Percentiles rank a stretch among this genome's conserved stretches.
Conservation (phyloP, 2,797 vertebrate species). For the Rhynchonycteris naso region DNA sequence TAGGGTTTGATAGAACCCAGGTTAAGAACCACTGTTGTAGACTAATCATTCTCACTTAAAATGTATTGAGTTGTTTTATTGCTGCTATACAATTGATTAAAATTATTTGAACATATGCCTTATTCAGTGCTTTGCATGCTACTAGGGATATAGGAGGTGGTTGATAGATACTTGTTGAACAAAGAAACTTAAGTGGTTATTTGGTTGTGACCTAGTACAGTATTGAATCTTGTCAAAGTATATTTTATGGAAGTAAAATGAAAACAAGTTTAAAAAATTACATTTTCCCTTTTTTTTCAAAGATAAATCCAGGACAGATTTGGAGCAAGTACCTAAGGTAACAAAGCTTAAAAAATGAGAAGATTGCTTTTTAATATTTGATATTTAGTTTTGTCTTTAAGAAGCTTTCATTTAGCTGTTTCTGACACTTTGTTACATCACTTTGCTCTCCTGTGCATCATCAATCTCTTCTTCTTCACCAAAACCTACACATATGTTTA, state of each 20-base stretch:
- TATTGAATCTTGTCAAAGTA: conserved; percentile 49
- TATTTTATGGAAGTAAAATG: conserved; percentile 60
- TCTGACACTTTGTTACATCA: neutral
- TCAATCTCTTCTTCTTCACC: neutral
- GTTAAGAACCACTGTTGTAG: too few species aligned
- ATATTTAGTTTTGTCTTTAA: conserved; percentile 64
- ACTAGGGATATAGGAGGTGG: neutral
- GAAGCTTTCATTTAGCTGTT: conserved; percentile 34
- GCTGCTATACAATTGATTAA: conserved; percentile 15
- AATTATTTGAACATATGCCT: conserved; percentile 16
- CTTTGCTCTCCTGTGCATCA: conserved; percentile 9
- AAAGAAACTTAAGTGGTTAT: conserved; percentile 47
- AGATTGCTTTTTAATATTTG: conserved; percentile 42
- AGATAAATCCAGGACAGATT: conserved; percentile 97
- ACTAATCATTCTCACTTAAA: neutral
- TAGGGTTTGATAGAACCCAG: too few species aligned
- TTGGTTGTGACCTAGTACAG: conserved; percentile 11
- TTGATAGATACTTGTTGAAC: conserved; percentile 14
- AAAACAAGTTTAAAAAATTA: conserved; percentile 58
- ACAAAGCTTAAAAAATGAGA: conserved; percentile 52
- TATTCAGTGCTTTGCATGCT: conserved; percentile 16
- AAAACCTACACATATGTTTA: conserved; percentile 25
- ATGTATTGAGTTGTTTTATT: conserved; percentile 39
- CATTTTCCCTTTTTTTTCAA: conserved; percentile 68
- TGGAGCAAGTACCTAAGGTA: conserved; percentile 99